Evolutionary conservation across 2,113 vertebrate species (phyloP), one percentile per base, ranked within the genome.

Genomic region (Peromyscus polionotus): DNA sequence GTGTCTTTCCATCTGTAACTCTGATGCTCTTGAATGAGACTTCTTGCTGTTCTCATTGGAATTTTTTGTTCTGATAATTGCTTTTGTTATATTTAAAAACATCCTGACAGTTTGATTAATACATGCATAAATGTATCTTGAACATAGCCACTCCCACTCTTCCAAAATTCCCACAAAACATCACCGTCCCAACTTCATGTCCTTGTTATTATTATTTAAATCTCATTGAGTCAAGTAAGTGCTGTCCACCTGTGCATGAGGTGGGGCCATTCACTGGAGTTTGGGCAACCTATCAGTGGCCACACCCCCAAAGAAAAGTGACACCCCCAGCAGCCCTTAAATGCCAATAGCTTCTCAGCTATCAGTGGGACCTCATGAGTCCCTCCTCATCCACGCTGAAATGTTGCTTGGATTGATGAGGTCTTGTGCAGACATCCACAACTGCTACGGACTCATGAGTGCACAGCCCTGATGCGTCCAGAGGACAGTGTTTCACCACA

Each of bases 1-100:
- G 13, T 26, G 5, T 20, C 26, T 70, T 65, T n/a, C 36, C 54
- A 33, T 75, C 89, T 85, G 10, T 79, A 9, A 91, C 17, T 45
- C 26, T n/a, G n/a, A 42, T 51, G 28, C 36, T 96, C 31, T 4
- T 31, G 57, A 45, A n/a, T 42, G 79, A 88, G 48, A 79, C 51
- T 36, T 76, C 33, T 51, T 51, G 51, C 72, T 45, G 33, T 48
- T 45, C 73, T 96, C 19, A 1, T 39, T 16, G 42, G 67, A 76
- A 51, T 31, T 73, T 75, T 22, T 48, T 86, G 54, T 67, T 68
- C 65, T 65, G 45, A 19, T 85, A 65, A 65, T 85, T 85, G 16
- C 61, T 65, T 85, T 85, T 28, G 28, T 65, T 85, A 65, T 45
- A 85, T 85, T 85, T 85, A 65, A 65, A 65, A 85, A 65, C 61